Conservation (phyloP, 2,888 invertebrate species). For the Heliconius ethilla region DNA sequence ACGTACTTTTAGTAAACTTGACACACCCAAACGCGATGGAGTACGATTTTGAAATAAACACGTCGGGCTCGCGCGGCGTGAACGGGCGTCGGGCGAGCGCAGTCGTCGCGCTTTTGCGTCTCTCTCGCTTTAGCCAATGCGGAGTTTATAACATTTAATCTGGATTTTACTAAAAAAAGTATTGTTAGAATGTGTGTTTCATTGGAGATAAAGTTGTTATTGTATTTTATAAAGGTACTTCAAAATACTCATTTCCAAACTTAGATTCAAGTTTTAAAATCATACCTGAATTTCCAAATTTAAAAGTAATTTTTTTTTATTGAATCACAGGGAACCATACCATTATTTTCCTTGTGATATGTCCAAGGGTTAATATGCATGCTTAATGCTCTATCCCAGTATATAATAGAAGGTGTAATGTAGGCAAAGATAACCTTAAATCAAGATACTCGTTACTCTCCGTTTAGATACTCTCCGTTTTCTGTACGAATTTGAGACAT, state of each 20-base stretch:
- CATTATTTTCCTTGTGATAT: too few relatives aligned
- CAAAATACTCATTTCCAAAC: not conserved
- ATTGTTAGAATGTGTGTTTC: not conserved
- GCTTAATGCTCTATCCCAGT: too few relatives aligned
- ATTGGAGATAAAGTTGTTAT: not conserved
- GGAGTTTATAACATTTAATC: conserved; percentile 59
- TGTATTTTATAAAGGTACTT: too few relatives aligned
- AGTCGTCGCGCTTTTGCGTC: conserved; percentile 68
- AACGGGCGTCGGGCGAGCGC: conserved; percentile 58
- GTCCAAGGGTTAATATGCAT: too few relatives aligned
- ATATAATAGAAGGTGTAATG: too few relatives aligned
- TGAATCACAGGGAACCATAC: too few relatives aligned
- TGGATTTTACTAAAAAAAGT: not conserved
- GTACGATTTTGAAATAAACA: conserved; percentile 71
- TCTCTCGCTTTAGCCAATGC: conserved; percentile 57
- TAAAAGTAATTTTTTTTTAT: not conserved
- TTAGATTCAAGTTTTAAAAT: not conserved
- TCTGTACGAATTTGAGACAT: too few relatives aligned
- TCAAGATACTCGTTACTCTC: too few relatives aligned
- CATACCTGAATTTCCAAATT: not conserved
- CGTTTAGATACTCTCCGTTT: too few relatives aligned
- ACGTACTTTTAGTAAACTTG: conserved; percentile 68
- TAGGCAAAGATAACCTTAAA: too few relatives aligned
- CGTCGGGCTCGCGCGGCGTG: conserved; percentile 51
- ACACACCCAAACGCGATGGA: conserved; percentile 67